These are phyloP conservation scores for Phasia obesa DNA, from an alignment of 2,888 invertebrate genomes.

Conservation along the genomic window DNA sequence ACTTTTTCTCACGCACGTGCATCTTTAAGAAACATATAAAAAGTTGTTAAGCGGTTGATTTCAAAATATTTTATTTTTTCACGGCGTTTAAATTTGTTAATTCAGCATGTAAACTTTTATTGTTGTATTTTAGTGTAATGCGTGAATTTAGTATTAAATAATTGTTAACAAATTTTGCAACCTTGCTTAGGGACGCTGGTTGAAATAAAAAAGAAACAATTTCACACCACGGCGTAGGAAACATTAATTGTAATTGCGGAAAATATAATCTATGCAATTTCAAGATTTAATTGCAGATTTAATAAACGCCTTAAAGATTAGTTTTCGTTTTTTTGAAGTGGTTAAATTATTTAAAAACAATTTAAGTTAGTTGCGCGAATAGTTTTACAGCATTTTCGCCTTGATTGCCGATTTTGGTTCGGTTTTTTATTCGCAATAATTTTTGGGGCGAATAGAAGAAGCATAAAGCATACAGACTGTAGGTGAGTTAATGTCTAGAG, in stretches of 20 bases:
- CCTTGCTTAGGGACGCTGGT: constrained; percentile 63
- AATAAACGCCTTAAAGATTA: not conserved
- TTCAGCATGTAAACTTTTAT: no score
- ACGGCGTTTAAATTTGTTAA: no score
- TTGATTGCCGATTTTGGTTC: constrained; percentile 55
- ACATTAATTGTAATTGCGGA: constrained; percentile 51
- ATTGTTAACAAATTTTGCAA: constrained; percentile 18
- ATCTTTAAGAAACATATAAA: no score
- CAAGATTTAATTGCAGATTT: constrained; percentile 1
- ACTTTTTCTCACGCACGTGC: no score
- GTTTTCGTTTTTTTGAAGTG: not conserved
- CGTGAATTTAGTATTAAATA: no score
- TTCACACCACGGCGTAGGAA: constrained; percentile 52
- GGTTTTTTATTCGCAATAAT: constrained; percentile 60
- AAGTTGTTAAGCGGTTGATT: no score
- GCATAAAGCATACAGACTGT: constrained; percentile 62
- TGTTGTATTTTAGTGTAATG: no score
- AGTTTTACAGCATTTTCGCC: constrained; percentile 36
- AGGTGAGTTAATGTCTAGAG: constrained; percentile 65
- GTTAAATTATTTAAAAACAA: constrained; percentile 10
- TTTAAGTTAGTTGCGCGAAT: constrained; percentile 21
- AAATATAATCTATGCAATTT: constrained; percentile 24
- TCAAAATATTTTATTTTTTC: no score
- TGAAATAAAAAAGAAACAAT: constrained; percentile 35
- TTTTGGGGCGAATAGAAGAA: constrained; percentile 55